A percentile compares a stretch with the other conserved stretches of the same genome.
Conservation (phyloP, 2,888 invertebrate genomes). For the Malthinus flaveolus region DNA sequence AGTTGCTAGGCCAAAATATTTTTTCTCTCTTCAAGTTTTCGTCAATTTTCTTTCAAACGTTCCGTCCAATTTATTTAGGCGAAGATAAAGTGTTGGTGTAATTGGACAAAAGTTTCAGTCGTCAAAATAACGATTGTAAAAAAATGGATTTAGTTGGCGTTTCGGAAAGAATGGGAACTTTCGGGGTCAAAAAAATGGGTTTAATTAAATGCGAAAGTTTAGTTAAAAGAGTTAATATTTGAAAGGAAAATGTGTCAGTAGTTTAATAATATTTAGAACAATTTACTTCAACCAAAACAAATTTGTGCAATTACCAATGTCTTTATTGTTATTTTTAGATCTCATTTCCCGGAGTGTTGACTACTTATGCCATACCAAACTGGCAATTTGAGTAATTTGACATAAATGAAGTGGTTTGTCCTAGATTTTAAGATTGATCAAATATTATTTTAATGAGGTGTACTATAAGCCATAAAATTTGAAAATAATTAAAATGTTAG, state of each 20-base stretch:
- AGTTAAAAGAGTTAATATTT: background rate
- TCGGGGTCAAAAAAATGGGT: too few species aligned
- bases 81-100: too few species aligned
- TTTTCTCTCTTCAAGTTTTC: too few species aligned
- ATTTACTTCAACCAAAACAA: background rate
- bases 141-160: too few species aligned
- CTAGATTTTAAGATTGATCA: slow-evolving; percentile 13
- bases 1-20: too few species aligned
- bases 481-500: background rate
- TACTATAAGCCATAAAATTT: slow-evolving; percentile 4
- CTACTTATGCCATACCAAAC: slow-evolving; percentile 5
- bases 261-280: background rate
- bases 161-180: too few species aligned
- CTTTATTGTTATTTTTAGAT: slow-evolving; percentile 1
- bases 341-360: slow-evolving; percentile 6
- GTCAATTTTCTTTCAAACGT: too few species aligned
- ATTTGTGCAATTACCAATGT: background rate
- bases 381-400: slow-evolving; percentile 12
- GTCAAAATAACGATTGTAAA: too few species aligned
- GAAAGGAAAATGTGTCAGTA: too few species aligned
- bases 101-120: too few species aligned
- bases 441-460: slow-evolving; percentile 8
- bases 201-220: background rate
- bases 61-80: too few species aligned
- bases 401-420: slow-evolving; percentile 11